These are phyloP conservation scores for Eolophus roseicapilla DNA, from an alignment of 2,113 vertebrate genomes.

Conservation along the genomic window DNA sequence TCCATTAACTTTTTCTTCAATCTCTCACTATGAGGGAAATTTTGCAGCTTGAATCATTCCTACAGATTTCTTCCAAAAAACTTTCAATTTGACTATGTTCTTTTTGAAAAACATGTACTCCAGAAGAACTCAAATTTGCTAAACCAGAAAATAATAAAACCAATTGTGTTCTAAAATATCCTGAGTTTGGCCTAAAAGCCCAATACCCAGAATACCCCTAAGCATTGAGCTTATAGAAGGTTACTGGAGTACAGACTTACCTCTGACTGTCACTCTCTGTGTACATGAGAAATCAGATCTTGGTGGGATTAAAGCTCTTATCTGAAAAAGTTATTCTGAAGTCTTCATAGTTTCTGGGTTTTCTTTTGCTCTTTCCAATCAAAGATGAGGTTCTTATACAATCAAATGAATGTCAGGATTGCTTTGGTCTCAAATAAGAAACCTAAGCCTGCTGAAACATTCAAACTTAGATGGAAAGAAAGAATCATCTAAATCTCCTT, in stretches of 20 bases:
- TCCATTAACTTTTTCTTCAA: background rate
- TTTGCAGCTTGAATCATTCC: background rate
- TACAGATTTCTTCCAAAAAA: background rate
- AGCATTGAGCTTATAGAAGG: background rate
- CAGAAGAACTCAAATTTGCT: background rate
- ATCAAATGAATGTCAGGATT: background rate
- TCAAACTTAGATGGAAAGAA: background rate
- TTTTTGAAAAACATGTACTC: background rate
- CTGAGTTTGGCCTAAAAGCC: background rate
- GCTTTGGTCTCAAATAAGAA: background rate
- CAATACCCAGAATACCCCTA: background rate
- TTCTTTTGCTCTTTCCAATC: background rate
- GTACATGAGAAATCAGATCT: background rate
- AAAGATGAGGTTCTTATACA: background rate
- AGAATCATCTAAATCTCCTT: background rate
- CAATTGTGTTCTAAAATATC: background rate
- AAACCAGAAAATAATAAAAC: background rate
- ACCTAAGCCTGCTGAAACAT: background rate
- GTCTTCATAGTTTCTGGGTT: background rate
- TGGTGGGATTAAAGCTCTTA: background rate
- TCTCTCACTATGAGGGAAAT: background rate
- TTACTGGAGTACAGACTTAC: background rate
- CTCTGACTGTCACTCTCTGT: background rate
- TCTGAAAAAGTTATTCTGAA: background rate
- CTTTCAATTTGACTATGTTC: background rate